Percentiles rank a stretch among this genome's conserved stretches.
Conservation (phyloP, 92 coral and sea anemone species). For the Scolanthus callimorphus region DNA sequence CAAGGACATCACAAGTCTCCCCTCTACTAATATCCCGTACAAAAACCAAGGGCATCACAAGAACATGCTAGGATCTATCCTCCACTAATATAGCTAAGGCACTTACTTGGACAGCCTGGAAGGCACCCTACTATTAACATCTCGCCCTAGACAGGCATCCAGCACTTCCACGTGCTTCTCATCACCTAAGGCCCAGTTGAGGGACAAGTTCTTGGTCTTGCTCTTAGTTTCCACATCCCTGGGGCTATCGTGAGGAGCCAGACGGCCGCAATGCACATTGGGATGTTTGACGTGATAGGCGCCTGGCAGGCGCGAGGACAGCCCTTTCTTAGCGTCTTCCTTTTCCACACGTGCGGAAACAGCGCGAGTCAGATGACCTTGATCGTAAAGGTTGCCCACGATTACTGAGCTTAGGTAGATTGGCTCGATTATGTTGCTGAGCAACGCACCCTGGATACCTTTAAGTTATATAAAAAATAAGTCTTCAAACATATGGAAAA, state of each 20-base stretch:
- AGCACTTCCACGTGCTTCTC: constrained; percentile 59
- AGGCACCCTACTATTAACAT: constrained; percentile 30
- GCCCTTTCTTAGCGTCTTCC: constrained; percentile 27
- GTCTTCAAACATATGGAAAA: too few relatives aligned
- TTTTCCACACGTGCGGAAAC: constrained; percentile 81
- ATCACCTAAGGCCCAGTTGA: constrained; percentile 73
- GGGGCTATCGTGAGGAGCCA: constrained; percentile 47
- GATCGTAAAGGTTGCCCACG: constrained; percentile 72
- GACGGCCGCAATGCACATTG: constrained; percentile 64
- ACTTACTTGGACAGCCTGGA: constrained; percentile 51
- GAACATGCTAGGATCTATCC: too few relatives aligned
- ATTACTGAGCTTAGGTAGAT: constrained; percentile 68
- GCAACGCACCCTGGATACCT: constrained; percentile 83
- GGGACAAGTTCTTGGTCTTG: constrained; percentile 67
- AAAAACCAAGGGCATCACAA: too few relatives aligned
- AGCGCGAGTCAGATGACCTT: constrained; percentile 81
- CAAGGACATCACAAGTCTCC: too few relatives aligned
- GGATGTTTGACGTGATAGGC: constrained; percentile 89
- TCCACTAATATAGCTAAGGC: too few relatives aligned
- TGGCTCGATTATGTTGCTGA: constrained; percentile 73
- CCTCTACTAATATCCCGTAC: too few relatives aligned
- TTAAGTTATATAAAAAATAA: too few relatives aligned
- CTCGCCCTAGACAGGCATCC: constrained; percentile 70
- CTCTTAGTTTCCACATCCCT: constrained; percentile 76
- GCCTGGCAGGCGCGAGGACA: constrained; percentile 50